phyloP scores from a whole-genome alignment of 2,113 vertebrate genomes.

The Gopherus evgoodei region DNA sequence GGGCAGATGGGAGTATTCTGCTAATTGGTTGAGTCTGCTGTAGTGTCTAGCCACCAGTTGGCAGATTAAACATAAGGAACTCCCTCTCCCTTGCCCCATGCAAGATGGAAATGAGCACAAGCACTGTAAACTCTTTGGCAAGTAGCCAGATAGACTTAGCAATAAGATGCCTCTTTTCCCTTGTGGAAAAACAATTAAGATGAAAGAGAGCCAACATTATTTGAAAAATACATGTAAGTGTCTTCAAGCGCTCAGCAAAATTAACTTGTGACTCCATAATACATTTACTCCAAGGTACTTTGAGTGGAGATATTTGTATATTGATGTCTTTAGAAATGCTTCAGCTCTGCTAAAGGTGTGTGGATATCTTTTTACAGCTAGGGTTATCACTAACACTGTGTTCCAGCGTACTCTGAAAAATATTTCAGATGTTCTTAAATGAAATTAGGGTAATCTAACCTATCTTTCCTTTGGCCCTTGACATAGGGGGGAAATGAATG shows the following conservation, averaged over 20 bases:
- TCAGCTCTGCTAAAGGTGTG: slow-evolving; percentile 6
- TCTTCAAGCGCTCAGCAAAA: not conserved
- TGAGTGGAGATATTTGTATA: slow-evolving; percentile 17
- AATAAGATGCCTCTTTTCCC: not conserved
- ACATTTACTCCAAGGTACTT: not conserved
- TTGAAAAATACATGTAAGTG: accelerated
- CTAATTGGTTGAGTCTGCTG: not conserved
- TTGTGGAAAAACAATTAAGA: not conserved
- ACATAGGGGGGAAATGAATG: not conserved
- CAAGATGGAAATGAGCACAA: not conserved
- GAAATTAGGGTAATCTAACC: not conserved
- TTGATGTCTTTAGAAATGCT: not conserved
- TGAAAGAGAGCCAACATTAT: not conserved
- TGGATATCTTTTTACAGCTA: slow-evolving; percentile 1
- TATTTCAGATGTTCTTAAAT: not conserved
- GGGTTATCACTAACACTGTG: slow-evolving; percentile 17
- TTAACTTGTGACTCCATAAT: not conserved
- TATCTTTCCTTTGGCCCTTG: not conserved
- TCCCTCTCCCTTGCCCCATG: not conserved
- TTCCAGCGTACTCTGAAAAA: not conserved
- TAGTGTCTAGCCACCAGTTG: not conserved
- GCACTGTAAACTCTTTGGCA: not conserved
- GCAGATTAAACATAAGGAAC: not conserved
- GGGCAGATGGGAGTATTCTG: not conserved
- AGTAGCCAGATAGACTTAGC: not conserved